Evolutionary conservation across 2,113 vertebrate species (phyloP).

Genomic region (Gallinago paraguaiae): DNA sequence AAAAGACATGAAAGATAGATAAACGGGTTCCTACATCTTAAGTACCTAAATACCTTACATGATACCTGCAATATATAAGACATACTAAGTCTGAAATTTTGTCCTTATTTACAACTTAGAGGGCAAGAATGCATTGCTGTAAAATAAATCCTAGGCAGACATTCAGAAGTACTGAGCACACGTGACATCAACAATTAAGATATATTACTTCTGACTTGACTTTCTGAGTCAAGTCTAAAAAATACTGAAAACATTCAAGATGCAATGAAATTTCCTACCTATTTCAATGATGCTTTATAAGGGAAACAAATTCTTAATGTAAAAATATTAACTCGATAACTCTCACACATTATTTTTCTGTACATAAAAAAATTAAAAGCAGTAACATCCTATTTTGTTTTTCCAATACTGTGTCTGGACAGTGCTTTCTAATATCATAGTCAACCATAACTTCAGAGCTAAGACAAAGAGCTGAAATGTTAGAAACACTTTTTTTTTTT

Average conservation of each 20-base stretch:
- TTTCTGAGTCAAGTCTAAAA: background rate
- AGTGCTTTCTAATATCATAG: background rate
- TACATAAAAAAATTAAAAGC: background rate
- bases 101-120: background rate
- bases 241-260: background rate
- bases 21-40: background rate
- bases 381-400: background rate
- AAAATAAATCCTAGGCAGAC: background rate
- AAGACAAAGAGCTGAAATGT: background rate
- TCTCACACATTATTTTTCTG: background rate
- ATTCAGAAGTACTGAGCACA: background rate
- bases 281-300: background rate
- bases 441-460: background rate
- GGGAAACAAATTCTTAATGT: background rate
- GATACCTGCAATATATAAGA: background rate
- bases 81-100: background rate
- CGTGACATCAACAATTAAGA: background rate
- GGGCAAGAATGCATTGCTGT: background rate
- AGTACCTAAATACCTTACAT: background rate
- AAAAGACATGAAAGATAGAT: background rate
- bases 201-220: background rate
- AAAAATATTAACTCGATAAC: background rate
- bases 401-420: background rate
- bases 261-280: background rate
- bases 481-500: background rate